A percentile compares a stretch with the other conserved stretches of the same genome.
These are phyloP conservation scores for Drosophila takahashii DNA, from an alignment of 1,140 invertebrate species.

Conservation along the genomic window DNA sequence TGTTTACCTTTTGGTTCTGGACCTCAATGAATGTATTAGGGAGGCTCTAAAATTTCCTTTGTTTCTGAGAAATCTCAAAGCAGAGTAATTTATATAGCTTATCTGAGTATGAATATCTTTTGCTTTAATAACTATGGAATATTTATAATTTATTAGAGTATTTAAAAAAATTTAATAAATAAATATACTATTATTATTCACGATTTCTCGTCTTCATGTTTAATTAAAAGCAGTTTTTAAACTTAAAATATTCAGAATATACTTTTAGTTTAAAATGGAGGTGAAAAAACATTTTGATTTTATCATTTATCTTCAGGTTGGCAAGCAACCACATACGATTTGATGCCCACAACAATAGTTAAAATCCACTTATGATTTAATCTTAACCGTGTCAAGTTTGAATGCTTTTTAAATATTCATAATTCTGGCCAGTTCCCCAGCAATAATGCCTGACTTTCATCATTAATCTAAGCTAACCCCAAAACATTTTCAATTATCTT, in stretches of 20 bases:
- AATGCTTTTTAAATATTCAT: constrained; percentile 28
- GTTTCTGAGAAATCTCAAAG: not conserved
- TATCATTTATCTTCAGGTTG: not conserved
- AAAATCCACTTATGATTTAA: not conserved
- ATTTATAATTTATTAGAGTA: no score
- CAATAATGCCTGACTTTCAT: not conserved
- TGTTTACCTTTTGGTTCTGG: constrained; percentile 22
- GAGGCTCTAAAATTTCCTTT: constrained; percentile 3
- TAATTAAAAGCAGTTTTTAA: no score
- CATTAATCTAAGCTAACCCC: constrained; percentile 20
- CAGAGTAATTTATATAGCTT: not conserved
- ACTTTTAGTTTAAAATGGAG: no score
- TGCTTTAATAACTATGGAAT: no score
- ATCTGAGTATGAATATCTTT: not conserved
- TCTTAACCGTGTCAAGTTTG: constrained; percentile 2
- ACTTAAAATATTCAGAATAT: no score
- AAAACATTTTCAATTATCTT: constrained; percentile 37
- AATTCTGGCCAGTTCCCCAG: constrained; percentile 2
- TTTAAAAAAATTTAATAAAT: no score
- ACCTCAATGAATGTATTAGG: constrained; percentile 30
- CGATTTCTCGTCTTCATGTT: no score
- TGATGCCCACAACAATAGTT: not conserved
- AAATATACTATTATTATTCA: no score
- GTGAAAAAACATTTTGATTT: no score
- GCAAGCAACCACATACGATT: not conserved